phyloP scores from a whole-genome alignment of 37 sponge, comb jelly and placozoan genomes.

The Chondrilla cf. caribensis region DNA sequence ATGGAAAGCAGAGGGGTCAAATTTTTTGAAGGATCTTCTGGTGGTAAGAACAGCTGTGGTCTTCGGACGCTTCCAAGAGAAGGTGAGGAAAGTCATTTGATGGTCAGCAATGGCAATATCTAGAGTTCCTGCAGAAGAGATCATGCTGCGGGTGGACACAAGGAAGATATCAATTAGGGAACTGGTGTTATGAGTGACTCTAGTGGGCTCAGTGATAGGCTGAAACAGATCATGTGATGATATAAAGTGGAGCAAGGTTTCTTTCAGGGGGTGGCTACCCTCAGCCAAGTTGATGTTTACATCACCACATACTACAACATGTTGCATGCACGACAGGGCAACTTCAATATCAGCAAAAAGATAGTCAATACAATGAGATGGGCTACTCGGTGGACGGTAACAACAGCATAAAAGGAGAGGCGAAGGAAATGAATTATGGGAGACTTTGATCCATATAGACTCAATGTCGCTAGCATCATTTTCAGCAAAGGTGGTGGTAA shows the following conservation, averaged over 20 bases:
- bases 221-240: background rate
- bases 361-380: background rate
- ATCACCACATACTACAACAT: slow-evolving; percentile 10
- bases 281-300: background rate
- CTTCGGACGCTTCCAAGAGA: background rate
- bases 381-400: background rate
- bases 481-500: background rate
- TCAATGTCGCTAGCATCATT: background rate
- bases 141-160: too few species aligned
- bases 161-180: background rate
- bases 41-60: background rate
- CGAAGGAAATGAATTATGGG: background rate
- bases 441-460: background rate
- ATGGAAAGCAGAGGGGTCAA: background rate
- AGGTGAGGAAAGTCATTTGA: too few species aligned
- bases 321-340: background rate
- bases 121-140: too few species aligned
- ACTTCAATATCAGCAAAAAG: background rate
- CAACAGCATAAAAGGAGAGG: background rate
- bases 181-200: background rate
- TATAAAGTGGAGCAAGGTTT: background rate
- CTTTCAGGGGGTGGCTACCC: too few species aligned
- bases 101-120: background rate
- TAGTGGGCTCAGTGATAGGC: background rate
- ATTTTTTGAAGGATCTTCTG: background rate